Percentiles rank a stretch among this genome's conserved stretches.
These are phyloP conservation scores for Drosophila parvula DNA, from an alignment of 1,140 invertebrate genomes.

Conservation along the genomic window DNA sequence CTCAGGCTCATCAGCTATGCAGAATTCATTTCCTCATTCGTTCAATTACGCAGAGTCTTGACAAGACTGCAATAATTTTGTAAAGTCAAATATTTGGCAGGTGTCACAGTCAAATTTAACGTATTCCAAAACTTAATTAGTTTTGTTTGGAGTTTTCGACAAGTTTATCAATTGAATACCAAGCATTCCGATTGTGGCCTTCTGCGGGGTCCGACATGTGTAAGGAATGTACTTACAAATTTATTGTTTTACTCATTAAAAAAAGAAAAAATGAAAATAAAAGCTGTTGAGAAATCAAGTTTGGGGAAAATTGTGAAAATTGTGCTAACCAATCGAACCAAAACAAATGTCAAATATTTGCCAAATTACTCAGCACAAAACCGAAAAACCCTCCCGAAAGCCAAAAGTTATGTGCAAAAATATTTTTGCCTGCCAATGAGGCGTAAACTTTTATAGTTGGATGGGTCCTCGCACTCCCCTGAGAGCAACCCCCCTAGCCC, in stretches of 20 bases:
- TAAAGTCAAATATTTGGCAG: conserved; percentile 43
- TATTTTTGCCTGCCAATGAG: conserved; percentile 70
- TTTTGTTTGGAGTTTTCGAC: conserved; percentile 28
- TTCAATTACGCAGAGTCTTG: conserved; percentile 43
- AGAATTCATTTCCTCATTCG: conserved; percentile 55
- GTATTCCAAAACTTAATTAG: conserved; percentile 54
- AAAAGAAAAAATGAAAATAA: neutral
- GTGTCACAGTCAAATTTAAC: conserved; percentile 17
- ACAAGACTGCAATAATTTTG: conserved; percentile 30
- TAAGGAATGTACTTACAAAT: conserved; percentile 2
- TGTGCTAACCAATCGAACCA: conserved; percentile 16
- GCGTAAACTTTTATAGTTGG: conserved; percentile 60
- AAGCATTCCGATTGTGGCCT: conserved; percentile 26
- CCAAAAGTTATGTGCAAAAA: conserved; percentile 61
- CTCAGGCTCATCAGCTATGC: conserved; percentile 62
- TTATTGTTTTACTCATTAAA: conserved; percentile 18
- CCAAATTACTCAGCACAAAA: conserved; percentile 54
- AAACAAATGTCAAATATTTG: conserved; percentile 55
- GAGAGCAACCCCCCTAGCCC: neutral
- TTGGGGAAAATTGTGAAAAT: conserved; percentile 11
- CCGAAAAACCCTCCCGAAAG: neutral
- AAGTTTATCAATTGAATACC: conserved; percentile 7
- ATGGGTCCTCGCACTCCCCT: neutral
- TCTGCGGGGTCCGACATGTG: conserved; percentile 14
- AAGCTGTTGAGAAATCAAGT: conserved; percentile 26